A percentile compares a stretch with the other conserved stretches of the same genome.
Evolutionary conservation across 1,140 invertebrate genomes (phyloP).

Genomic region (Anoplolepis gracilipes): DNA sequence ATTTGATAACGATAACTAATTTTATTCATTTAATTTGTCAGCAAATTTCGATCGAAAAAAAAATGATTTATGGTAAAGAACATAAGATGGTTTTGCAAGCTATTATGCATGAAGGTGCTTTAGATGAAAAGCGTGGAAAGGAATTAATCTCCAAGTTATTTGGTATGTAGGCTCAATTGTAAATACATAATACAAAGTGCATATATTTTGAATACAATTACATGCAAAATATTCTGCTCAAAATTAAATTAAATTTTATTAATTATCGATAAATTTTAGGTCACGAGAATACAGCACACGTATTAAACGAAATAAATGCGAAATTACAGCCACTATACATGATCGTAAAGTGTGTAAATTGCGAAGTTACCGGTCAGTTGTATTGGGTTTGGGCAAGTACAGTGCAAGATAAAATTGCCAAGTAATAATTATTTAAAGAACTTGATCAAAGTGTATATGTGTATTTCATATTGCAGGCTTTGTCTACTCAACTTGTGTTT

Average conservation of each 20-base stretch:
- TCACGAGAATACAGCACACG: neutral
- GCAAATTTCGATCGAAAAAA: neutral
- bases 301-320: constrained; percentile 70
- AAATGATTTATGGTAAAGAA: constrained; percentile 45
- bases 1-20: neutral
- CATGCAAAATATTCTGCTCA: neutral
- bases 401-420: constrained; percentile 69
- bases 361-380: constrained; percentile 76
- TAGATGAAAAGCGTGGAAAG: constrained; percentile 37
- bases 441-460: neutral
- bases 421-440: constrained; percentile 57
- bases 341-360: constrained; percentile 71
- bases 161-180: constrained; percentile 46
- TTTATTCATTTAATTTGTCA: neutral
- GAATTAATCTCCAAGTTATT: constrained; percentile 61
- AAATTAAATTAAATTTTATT: neutral
- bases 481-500: neutral
- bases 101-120: constrained; percentile 57
- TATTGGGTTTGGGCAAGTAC: constrained; percentile 73
- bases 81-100: constrained; percentile 66
- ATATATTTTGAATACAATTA: neutral
- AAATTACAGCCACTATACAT: constrained; percentile 69
- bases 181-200: neutral
- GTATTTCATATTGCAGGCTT: neutral
- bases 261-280: constrained; percentile 50